phyloP scores from a whole-genome alignment of 1,140 invertebrate species.

The Glossosoma conforme region DNA sequence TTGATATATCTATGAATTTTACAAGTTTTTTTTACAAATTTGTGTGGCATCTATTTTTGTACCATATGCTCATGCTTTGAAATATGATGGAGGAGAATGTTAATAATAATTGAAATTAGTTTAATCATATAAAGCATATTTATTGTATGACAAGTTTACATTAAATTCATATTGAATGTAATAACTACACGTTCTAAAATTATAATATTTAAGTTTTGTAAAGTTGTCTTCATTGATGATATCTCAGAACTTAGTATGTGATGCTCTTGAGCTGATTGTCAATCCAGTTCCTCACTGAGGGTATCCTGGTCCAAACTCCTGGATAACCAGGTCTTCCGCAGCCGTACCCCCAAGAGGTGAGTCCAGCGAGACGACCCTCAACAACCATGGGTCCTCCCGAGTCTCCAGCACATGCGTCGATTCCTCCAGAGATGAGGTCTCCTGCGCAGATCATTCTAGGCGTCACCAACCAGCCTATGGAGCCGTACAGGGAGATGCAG shows the following conservation, averaged over 20 bases:
- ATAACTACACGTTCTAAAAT: no score
- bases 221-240: no score
- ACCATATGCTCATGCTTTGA: no score
- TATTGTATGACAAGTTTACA: no score
- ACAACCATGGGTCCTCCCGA: constrained; percentile 32
- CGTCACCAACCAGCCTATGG: constrained; percentile 5
- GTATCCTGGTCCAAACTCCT: constrained; percentile 58
- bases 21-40: no score
- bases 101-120: no score
- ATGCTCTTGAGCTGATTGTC: constrained; percentile 21
- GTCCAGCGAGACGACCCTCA: constrained; percentile 39
- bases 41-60: no score
- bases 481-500: constrained; percentile 8
- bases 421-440: not conserved
- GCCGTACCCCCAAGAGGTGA: constrained; percentile 51
- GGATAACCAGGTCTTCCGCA: constrained; percentile 53
- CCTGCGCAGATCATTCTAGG: constrained; percentile 25
- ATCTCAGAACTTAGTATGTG: not conserved
- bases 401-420: constrained; percentile 12
- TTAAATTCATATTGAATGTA: no score
- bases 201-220: no score
- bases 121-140: no score
- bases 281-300: constrained; percentile 37
- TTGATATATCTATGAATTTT: no score
- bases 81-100: no score